These are phyloP conservation scores for Bombus turneri DNA, from an alignment of 1,140 invertebrate genomes.

Conservation along the genomic window DNA sequence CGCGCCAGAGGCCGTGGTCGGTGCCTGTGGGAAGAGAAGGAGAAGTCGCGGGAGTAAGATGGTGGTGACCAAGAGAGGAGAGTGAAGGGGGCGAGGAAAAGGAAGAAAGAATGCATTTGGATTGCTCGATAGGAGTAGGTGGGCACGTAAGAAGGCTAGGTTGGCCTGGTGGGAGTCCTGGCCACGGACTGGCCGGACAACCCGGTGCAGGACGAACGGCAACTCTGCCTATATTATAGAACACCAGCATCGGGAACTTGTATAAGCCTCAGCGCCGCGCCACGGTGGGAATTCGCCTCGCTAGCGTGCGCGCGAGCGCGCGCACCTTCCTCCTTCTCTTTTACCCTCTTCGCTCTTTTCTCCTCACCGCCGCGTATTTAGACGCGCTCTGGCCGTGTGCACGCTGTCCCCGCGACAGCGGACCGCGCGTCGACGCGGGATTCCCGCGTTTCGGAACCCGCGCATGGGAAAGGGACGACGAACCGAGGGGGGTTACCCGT, in stretches of 20 bases:
- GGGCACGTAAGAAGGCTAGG: conserved; percentile 68
- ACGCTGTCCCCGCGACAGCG: not conserved
- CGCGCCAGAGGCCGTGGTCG: conserved; percentile 12
- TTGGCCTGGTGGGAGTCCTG: conserved; percentile 65
- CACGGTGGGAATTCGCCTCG: conserved; percentile 68
- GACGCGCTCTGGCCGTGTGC: conserved; percentile 17
- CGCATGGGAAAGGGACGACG: conserved; percentile 22
- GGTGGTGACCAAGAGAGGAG: conserved; percentile 51
- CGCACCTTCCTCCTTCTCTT: not conserved
- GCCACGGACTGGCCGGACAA: conserved; percentile 59
- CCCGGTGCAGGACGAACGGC: conserved; percentile 58
- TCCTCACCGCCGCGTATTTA: conserved; percentile 18
- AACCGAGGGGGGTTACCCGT: not conserved
- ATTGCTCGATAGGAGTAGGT: conserved; percentile 74
- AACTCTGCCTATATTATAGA: conserved; percentile 71
- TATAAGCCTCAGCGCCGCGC: conserved; percentile 52
- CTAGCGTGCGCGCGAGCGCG: conserved; percentile 31
- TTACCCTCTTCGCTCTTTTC: not conserved
- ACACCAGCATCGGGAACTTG: conserved; percentile 55
- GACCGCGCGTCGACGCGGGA: not conserved
- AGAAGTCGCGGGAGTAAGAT: conserved; percentile 25
- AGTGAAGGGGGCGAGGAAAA: conserved; percentile 41
- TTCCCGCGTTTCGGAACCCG: conserved; percentile 35
- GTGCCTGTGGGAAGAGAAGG: conserved; percentile 36
- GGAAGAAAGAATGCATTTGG: conserved; percentile 71